Evolutionary conservation across 2,113 vertebrate genomes (phyloP), one percentile per base, ranked within the genome.

Genomic region (Dolichallabes microphthalmus): DNA sequence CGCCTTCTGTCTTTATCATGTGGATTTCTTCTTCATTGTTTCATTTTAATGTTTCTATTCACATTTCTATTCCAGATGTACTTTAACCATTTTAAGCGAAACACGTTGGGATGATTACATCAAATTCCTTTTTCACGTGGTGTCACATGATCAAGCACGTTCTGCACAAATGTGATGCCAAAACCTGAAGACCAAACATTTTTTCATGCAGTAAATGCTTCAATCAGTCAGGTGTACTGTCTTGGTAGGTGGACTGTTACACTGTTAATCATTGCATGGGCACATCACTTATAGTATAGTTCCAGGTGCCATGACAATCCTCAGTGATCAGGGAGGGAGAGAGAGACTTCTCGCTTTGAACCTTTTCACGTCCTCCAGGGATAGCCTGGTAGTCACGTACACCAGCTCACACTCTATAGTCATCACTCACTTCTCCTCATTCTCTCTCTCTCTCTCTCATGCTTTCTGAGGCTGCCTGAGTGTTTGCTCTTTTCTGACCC

Each of bases 291-390:
- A 35, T 55, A 13, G 27, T 69, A 12, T 58, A 25, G 30, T 60
- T 52, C 53, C 77, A 52, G 52, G 55, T 9, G 45, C 32, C 76
- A 80, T 58, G 64, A 80, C 76, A 69, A 13, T 25, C 84, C 55
- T 60, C 32, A 12, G 64, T 61, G 63, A 80, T 76, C 53, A 85
- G 84, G 71, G 52, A 71, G 50, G 76, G 64, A 85, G 84, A 80
- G 52, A 77, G 83, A 76, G 57, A 50, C 74, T n/a, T 85, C 52
- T 55, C 35, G 61, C 76, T 85, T 30, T 80, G 66, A 35, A 30
- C 64, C 53, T 73, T 83, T 86, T 86, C 45, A 83, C 80, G 76
- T 83, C 80, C 39, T 61, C 73, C 35, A 30, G 20, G 32, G 74
- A 60, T 82, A 82, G n/a, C 60, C 80, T 22, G 58, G 61, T 71